phyloP scores from a whole-genome alignment of 2,113 vertebrate species.

The Cebidichthys violaceus region DNA sequence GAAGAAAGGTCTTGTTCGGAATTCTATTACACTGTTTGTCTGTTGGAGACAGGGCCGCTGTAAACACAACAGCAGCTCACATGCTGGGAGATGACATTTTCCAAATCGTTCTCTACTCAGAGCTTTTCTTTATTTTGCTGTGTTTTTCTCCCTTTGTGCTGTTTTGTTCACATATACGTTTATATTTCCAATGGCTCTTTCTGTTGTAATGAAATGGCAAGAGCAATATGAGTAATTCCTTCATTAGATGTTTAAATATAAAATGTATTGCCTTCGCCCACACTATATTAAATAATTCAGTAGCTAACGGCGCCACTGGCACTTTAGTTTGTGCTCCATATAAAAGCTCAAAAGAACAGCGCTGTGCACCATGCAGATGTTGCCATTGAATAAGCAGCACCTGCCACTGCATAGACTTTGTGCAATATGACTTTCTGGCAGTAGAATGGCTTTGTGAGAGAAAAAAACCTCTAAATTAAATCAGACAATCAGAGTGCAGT shows the following conservation, averaged over 20 bases:
- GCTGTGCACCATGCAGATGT: background rate
- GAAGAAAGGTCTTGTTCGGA: slow-evolving; percentile 12
- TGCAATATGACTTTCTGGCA: background rate
- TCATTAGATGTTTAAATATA: slow-evolving; percentile 5
- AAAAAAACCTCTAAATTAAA: background rate
- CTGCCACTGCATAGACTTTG: background rate
- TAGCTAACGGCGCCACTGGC: slow-evolving; percentile 1
- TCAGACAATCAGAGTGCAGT: background rate
- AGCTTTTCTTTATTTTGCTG: background rate
- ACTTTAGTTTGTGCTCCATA: slow-evolving; percentile 16
- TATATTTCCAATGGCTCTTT: background rate
- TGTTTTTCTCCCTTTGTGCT: background rate
- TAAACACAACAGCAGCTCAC: slow-evolving; percentile 9
- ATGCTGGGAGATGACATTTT: background rate
- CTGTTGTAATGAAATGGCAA: background rate
- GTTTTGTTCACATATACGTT: background rate
- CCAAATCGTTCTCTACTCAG: background rate
- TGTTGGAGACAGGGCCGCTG: background rate
- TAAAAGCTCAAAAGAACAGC: slow-evolving; percentile 12
- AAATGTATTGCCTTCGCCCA: background rate
- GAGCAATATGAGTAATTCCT: background rate
- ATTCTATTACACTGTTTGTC: slow-evolving; percentile 13
- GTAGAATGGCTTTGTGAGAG: background rate
- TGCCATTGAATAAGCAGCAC: background rate
- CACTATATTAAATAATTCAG: slow-evolving; percentile 53